Percentiles rank a stretch among this genome's conserved stretches.
Evolutionary conservation across 2,113 vertebrate species (phyloP).

Genomic region (Chionodraco myersi): DNA sequence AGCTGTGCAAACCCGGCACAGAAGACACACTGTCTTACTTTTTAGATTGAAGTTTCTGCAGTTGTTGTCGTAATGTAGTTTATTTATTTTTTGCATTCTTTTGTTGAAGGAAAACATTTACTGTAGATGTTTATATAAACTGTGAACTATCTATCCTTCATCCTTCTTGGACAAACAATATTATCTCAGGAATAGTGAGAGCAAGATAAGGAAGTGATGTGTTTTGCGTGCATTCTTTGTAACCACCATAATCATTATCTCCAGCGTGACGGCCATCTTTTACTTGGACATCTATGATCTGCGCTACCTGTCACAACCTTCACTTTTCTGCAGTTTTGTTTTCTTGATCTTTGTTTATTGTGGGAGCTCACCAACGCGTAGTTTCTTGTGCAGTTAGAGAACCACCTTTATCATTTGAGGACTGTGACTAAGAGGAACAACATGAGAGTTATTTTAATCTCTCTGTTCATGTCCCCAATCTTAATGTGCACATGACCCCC

Average conservation of each 20-base stretch:
- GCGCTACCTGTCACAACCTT: slow-evolving; percentile 22
- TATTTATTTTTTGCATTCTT: slow-evolving; percentile 26
- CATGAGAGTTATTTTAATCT: slow-evolving; percentile 68
- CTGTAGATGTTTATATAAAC: slow-evolving; percentile 68
- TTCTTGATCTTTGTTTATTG: slow-evolving; percentile 55
- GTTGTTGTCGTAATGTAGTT: slow-evolving; percentile 18
- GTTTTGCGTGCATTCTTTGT: slow-evolving; percentile 72
- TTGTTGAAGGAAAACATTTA: slow-evolving; percentile 48
- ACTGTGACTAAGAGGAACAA: slow-evolving; percentile 70
- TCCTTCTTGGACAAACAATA: slow-evolving; percentile 41
- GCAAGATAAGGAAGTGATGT: slow-evolving; percentile 64
- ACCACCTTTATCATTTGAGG: slow-evolving; percentile 36
- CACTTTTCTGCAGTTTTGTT: slow-evolving; percentile 40
- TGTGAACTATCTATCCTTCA: slow-evolving; percentile 45
- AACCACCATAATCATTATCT: slow-evolving; percentile 67
- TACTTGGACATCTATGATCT: slow-evolving; percentile 20
- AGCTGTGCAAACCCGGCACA: slow-evolving; percentile 52
- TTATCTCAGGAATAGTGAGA: slow-evolving; percentile 64
- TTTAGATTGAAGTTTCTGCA: slow-evolving; percentile 21
- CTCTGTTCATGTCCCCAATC: slow-evolving; percentile 55
- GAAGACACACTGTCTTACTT: slow-evolving; percentile 47
- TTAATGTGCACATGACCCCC: slow-evolving; percentile 69
- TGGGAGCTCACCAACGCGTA: slow-evolving; percentile 32
- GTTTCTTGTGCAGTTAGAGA: slow-evolving; percentile 29
- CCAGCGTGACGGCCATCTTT: slow-evolving; percentile 42